A percentile compares a stretch with the other conserved stretches of the same genome.
Conservation (phyloP, 2,888 invertebrate genomes). For the Pomacea canaliculata region DNA sequence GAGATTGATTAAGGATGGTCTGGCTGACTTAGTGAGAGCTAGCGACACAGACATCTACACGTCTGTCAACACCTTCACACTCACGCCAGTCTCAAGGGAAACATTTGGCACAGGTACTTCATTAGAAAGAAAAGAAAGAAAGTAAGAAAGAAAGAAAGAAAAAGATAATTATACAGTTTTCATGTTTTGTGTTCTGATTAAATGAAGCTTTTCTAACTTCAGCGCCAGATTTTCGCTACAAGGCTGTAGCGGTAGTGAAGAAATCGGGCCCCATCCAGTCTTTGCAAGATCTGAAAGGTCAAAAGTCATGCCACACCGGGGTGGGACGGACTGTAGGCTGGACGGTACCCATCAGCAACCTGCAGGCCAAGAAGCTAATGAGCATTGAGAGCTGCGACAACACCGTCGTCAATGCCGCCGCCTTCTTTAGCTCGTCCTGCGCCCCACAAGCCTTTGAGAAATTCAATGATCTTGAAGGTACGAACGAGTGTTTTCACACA, state of each 20-base stretch:
- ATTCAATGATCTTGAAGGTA: slow-evolving; percentile 81
- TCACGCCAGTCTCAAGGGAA: slow-evolving; percentile 27
- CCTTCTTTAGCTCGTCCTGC: slow-evolving; percentile 90
- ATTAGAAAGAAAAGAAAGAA: no score
- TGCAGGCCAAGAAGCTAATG: slow-evolving; percentile 82
- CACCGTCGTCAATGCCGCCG: slow-evolving; percentile 90
- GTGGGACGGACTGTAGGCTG: slow-evolving; percentile 93
- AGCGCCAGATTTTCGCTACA: slow-evolving; percentile 23
- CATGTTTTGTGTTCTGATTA: no score
- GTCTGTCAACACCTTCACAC: slow-evolving; percentile 23
- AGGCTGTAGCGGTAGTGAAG: slow-evolving; percentile 31
- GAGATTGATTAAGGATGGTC: slow-evolving; percentile 19
- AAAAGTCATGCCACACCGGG: slow-evolving; percentile 70
- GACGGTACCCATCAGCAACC: slow-evolving; percentile 87
- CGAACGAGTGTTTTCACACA: slow-evolving; percentile 5
- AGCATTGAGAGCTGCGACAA: slow-evolving; percentile 88
- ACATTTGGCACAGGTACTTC: slow-evolving; percentile 7
- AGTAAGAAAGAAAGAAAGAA: no score
- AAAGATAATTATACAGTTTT: no score
- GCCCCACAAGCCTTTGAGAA: slow-evolving; percentile 89
- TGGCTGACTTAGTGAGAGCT: slow-evolving; percentile 26
- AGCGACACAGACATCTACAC: slow-evolving; percentile 32
- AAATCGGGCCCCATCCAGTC: slow-evolving; percentile 12
- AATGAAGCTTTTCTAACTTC: neutral
- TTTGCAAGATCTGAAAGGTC: slow-evolving; percentile 12